Conservation (phyloP, 2,888 invertebrate genomes). For the Minunthozetes semirufus region DNA sequence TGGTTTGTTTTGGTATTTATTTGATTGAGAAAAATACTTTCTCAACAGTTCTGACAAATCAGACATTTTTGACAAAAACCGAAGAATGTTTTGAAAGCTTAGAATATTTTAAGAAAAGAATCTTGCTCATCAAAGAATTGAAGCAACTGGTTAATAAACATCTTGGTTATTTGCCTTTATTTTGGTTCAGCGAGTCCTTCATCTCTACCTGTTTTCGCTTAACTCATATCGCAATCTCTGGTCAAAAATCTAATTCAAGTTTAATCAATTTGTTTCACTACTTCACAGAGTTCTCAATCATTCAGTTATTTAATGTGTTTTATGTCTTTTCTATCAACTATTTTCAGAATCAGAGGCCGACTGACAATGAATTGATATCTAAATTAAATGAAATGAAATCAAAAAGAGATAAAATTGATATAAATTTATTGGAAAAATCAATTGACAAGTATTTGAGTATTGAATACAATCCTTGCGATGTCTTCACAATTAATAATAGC, state of each 20-base stretch:
- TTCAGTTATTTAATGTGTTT: neutral
- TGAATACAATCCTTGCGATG: neutral
- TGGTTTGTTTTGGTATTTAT: too few species aligned
- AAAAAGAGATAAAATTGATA: neutral
- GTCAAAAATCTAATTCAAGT: neutral
- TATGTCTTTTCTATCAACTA: neutral
- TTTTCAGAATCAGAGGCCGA: neutral
- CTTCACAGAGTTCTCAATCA: neutral
- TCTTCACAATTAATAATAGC: neutral
- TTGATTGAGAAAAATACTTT: too few species aligned
- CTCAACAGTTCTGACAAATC: too few species aligned
- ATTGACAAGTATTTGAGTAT: too few species aligned
- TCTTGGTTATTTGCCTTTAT: constrained; percentile 18
- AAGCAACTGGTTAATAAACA: neutral
- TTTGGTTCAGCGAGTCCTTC: constrained; percentile 25
- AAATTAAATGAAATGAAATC: neutral
- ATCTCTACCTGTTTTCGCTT: constrained; percentile 7
- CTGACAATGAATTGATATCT: neutral
- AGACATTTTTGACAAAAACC: too few species aligned
- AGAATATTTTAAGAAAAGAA: too few species aligned
- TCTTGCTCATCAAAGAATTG: neutral
- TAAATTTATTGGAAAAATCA: too few species aligned
- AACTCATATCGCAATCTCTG: neutral
- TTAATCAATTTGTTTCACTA: neutral
- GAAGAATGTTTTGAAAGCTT: too few species aligned